Evolutionary conservation across 2,113 vertebrate species (phyloP).

Genomic region (Anarhynchus alexandrinus): DNA sequence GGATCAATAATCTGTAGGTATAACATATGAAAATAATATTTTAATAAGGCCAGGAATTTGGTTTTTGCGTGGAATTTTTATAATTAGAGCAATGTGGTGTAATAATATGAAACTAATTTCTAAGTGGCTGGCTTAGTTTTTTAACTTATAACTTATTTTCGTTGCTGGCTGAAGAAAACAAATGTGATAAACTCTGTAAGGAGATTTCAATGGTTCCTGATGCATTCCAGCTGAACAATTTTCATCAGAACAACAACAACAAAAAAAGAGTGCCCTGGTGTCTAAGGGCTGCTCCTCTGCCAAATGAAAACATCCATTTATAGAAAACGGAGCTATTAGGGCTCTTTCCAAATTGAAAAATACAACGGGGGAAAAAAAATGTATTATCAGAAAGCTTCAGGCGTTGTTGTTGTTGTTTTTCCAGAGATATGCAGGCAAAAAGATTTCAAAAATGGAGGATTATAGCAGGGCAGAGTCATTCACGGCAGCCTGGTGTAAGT

Average conservation of each 20-base stretch:
- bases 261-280: neutral
- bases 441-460: neutral
- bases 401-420: neutral
- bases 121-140: neutral
- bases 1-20: neutral
- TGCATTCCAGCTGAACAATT: neutral
- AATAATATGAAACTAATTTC: neutral
- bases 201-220: neutral
- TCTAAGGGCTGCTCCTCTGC: neutral
- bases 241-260: neutral
- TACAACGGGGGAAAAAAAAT: neutral
- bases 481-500: neutral
- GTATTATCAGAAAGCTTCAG: neutral
- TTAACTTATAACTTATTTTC: neutral
- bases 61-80: neutral
- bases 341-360: slow-evolving; percentile 27
- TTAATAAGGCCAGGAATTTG: neutral
- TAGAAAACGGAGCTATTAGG: neutral
- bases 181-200: neutral
- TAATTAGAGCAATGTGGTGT: neutral
- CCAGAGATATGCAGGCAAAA: neutral
- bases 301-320: neutral
- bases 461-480: neutral
- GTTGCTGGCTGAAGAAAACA: neutral
- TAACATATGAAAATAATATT: neutral